phyloP scores from a whole-genome alignment of 2,888 invertebrate genomes.

The Oeneis ivallda region DNA sequence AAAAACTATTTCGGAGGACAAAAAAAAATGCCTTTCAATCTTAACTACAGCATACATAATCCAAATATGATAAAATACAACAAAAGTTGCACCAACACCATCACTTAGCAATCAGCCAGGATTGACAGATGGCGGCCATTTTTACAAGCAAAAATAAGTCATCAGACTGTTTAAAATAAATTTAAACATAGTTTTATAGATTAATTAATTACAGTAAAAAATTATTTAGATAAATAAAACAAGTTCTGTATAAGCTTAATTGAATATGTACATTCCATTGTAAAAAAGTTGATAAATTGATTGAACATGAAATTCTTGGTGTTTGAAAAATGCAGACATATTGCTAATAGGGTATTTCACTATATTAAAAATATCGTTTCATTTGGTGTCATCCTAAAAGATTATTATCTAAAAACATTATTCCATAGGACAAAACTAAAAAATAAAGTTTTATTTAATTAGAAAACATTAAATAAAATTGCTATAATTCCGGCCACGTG shows the following conservation, averaged over 20 bases:
- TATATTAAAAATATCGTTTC: no score
- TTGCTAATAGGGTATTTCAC: no score
- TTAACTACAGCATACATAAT: conserved; percentile 32
- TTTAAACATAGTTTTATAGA: neutral
- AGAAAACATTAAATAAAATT: no score
- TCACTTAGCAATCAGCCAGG: conserved; percentile 42
- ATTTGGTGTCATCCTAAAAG: no score
- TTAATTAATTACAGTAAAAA: neutral
- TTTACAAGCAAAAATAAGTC: conserved; percentile 31
- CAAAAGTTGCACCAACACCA: conserved; percentile 38
- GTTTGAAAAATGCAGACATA: no score
- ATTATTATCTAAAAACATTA: no score
- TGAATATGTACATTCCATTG: no score
- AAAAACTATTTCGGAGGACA: conserved; percentile 25
- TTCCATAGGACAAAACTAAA: no score
- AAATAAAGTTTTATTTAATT: no score
- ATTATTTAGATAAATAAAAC: neutral
- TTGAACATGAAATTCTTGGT: no score
- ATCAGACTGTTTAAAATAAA: conserved; percentile 22
- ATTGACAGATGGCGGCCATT: conserved; percentile 44
- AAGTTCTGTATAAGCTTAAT: neutral
- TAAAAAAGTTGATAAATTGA: no score
- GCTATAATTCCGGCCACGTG: no score
- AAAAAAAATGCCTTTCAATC: conserved; percentile 28
- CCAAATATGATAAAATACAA: conserved; percentile 21